phyloP scores from a whole-genome alignment of 2,797 vertebrate genomes.

The Fratercula arctica region DNA sequence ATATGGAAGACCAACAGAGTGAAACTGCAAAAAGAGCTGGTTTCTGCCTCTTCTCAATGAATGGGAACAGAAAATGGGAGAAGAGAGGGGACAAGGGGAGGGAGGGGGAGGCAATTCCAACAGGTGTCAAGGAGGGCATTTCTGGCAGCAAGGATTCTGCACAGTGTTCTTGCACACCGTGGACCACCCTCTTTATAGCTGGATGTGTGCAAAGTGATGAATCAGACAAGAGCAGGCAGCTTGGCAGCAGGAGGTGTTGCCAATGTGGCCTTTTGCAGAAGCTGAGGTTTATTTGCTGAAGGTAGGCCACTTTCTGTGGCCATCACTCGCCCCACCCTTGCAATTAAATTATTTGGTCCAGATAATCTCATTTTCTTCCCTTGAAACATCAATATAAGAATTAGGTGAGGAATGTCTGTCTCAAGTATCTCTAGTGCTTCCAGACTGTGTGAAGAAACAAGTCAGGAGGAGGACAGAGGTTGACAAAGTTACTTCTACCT shows the following conservation, averaged over 20 bases:
- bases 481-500: not conserved
- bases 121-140: not conserved
- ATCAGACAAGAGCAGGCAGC: not conserved
- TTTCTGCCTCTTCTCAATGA: not conserved
- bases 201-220: not conserved
- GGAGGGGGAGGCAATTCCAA: not conserved
- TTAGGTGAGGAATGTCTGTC: not conserved
- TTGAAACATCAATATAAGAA: not conserved
- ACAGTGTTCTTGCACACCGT: not conserved
- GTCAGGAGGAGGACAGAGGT: not conserved
- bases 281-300: not conserved
- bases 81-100: not conserved
- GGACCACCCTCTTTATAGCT: not conserved
- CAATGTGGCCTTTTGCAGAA: fast-evolving
- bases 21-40: not conserved
- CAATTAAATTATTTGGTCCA: not conserved
- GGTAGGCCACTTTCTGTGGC: not conserved
- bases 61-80: not conserved
- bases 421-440: not conserved
- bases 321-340: not conserved
- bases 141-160: not conserved
- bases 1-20: not conserved
- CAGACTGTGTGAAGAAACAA: not conserved
- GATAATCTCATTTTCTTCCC: not conserved
- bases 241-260: not conserved